Evolutionary conservation across 2,113 vertebrate species (phyloP), one percentile per base, ranked within the genome.

Genomic region (Chaetorhynchus papuensis): DNA sequence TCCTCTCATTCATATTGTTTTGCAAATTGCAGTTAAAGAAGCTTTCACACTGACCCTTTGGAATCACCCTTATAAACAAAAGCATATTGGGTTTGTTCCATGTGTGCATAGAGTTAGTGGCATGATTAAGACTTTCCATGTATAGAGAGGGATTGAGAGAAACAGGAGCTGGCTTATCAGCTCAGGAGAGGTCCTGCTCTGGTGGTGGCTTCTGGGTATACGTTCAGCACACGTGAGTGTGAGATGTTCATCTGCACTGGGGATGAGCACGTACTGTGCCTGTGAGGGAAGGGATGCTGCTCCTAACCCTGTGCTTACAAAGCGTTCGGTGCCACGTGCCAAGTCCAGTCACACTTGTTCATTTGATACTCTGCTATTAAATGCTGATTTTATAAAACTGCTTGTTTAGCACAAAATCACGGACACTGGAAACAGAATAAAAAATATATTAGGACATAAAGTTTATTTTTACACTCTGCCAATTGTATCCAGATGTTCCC

Each of bases 151-250:
- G 27, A 84, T 1, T 53, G n/a, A 61, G 65, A 65, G 30, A 74
- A 65, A 42, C 5, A 37, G 16, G 3, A 19, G 3, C 30, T 70
- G 81, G 24, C 4, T 42, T 63, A 16, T 54, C 50, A 56, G 24
- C 65, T 68, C 44, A 33, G 53, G 19, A 75, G 35, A 22, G 9
- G 4, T 71, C 41, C 39, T 85, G 31, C 71, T 44, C 41, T 72
- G 79, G 20, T 37, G 61, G 30, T 60, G 71, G 64, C 24, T 37
- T 18, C 52, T 63, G 17, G 20, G 24, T 21, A 35, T 35, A 10
- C 0, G 1, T 19, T 44, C 17, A 42, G 50, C 0, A 2, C 0
- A 0, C 8, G 5, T 23, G 27, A 79, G 28, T 27, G 20, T 22
- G 28, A 50, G 61, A 26, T 37, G 31, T 81, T 90, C 22, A 28